Conservation (phyloP, 2,888 invertebrate genomes). For the Camponotus fellah region DNA sequence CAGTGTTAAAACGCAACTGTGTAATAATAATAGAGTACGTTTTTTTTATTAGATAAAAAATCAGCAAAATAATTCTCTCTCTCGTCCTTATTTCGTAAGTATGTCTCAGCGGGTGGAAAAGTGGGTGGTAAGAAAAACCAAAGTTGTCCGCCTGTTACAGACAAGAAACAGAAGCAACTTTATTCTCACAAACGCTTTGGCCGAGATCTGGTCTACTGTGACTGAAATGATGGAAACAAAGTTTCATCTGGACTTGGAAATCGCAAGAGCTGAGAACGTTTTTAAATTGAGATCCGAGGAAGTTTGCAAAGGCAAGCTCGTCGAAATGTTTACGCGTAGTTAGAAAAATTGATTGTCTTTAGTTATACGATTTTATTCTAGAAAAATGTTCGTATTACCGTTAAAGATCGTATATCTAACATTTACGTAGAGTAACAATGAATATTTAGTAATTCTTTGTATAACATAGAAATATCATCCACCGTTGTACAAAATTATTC, state of each 20-base stretch:
- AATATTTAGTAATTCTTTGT: not conserved
- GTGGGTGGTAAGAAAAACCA: slow-evolving; percentile 26
- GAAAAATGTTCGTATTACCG: not conserved
- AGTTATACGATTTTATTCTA: not conserved
- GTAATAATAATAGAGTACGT: not conserved
- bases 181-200: slow-evolving; percentile 50
- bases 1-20: slow-evolving; percentile 18
- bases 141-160: slow-evolving; percentile 32
- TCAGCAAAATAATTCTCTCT: slow-evolving; percentile 15
- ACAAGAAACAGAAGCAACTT: slow-evolving; percentile 47
- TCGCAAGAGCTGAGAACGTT: not conserved
- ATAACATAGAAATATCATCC: not conserved
- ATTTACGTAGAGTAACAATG: not conserved
- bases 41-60: slow-evolving; percentile 1
- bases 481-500: not conserved
- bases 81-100: slow-evolving; percentile 24
- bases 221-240: slow-evolving; percentile 28
- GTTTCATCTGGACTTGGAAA: slow-evolving; percentile 43
- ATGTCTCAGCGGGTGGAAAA: not conserved
- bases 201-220: slow-evolving; percentile 24
- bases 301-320: slow-evolving; percentile 30
- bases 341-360: slow-evolving; percentile 25
- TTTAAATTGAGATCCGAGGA: slow-evolving; percentile 25
- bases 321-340: slow-evolving; percentile 24
- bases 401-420: not conserved